phyloP scores from a whole-genome alignment of 2,888 invertebrate species.

The Tenthredo amoena region DNA sequence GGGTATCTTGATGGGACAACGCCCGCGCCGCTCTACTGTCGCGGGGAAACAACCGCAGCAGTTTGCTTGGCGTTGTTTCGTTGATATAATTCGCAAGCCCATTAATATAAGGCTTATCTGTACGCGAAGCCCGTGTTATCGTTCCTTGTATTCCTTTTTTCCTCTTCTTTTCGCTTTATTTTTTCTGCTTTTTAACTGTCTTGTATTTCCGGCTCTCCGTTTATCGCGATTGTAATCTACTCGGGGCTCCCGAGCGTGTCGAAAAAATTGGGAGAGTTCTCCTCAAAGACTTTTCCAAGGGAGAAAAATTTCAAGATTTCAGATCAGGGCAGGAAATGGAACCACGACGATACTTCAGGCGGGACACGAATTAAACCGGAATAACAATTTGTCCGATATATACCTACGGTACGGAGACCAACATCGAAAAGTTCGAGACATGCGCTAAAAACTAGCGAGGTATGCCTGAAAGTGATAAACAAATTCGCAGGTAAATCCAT shows the following conservation, averaged over 20 bases:
- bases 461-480: neutral
- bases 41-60: constrained; percentile 44
- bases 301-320: neutral
- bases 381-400: neutral
- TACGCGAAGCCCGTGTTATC: constrained; percentile 46
- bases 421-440: neutral
- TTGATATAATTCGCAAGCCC: constrained; percentile 53
- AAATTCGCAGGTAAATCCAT: neutral
- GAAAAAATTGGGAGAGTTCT: neutral
- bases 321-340: constrained; percentile 28
- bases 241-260: constrained; percentile 2
- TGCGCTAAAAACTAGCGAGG: neutral
- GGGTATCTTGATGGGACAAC: constrained; percentile 42
- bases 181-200: constrained; percentile 41
- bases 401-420: neutral
- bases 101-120: constrained; percentile 55
- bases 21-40: neutral
- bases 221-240: constrained; percentile 37
- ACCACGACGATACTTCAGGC: neutral
- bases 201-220: constrained; percentile 32
- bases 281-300: neutral
- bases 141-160: constrained; percentile 38
- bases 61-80: constrained; percentile 54
- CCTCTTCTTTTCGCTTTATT: constrained; percentile 21
- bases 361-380: neutral